Evolutionary conservation across 2,888 invertebrate genomes (phyloP).

Genomic region (Aporophyla nigra): DNA sequence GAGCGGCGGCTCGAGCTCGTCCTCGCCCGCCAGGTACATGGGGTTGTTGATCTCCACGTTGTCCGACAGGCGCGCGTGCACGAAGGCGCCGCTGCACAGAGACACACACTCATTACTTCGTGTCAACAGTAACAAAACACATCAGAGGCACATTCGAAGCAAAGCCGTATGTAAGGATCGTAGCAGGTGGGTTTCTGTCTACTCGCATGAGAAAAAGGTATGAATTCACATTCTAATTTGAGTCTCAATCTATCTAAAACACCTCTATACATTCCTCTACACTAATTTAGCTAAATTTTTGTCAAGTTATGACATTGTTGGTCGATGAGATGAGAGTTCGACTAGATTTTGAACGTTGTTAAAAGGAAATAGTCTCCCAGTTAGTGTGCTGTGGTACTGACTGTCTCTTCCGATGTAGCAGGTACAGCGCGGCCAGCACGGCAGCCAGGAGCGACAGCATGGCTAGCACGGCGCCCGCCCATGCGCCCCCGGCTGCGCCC

Average conservation of each 20-base stretch:
- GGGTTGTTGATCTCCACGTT: conserved; percentile 97
- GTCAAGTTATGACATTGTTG: neutral
- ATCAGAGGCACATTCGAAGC: neutral
- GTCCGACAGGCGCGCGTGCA: conserved; percentile 95
- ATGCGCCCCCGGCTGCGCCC: conserved; percentile 72
- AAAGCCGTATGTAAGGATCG: neutral
- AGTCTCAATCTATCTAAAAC: neutral
- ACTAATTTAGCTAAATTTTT: neutral
- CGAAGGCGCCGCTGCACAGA: conserved; percentile 92
- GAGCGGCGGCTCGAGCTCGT: conserved; percentile 88
- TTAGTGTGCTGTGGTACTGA: conserved; percentile 70
- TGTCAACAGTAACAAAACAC: neutral
- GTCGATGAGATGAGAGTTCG: neutral
- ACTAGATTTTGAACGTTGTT: neutral
- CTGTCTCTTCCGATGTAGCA: conserved; percentile 82
- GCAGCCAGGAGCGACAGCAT: conserved; percentile 75
- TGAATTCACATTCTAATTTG: neutral
- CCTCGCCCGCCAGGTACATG: conserved; percentile 94
- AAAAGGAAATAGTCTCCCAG: neutral
- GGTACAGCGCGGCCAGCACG: conserved; percentile 76
- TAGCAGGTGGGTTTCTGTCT: neutral
- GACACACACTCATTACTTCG: neutral
- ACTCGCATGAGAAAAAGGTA: neutral
- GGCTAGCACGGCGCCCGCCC: conserved; percentile 76
- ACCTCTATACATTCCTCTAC: neutral